Conservation (phyloP, 1,140 invertebrate species). For the Macrostomum lignano region DNA sequence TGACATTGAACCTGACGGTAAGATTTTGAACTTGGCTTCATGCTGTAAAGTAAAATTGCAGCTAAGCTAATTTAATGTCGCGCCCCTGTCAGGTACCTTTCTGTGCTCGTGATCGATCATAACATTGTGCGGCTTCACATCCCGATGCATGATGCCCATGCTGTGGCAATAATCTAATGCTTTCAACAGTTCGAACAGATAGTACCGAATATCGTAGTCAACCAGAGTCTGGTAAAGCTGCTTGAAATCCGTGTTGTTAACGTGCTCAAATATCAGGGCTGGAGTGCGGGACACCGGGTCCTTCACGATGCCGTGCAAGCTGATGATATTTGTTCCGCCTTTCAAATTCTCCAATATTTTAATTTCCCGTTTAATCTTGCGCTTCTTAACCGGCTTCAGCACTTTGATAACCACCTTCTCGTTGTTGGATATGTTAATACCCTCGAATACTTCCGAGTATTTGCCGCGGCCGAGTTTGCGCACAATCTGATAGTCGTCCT, state of each 20-base stretch:
- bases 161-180: constrained; percentile 97
- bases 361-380: constrained; percentile 99
- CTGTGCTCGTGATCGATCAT: constrained; percentile 99
- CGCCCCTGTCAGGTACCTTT: constrained; percentile 31
- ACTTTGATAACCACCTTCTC: constrained; percentile 99
- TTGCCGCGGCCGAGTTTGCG: constrained; percentile 92
- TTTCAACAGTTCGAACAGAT: constrained; percentile 63
- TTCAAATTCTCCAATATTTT: constrained; percentile 98
- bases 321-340: constrained; percentile 95
- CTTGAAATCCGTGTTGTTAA: constrained; percentile 99
- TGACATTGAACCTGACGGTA: no score
- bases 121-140: constrained; percentile 90
- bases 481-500: constrained; percentile 95
- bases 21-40: no score
- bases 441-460: constrained; percentile 99
- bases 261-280: constrained; percentile 96
- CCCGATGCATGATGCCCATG: constrained; percentile 99
- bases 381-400: constrained; percentile 91
- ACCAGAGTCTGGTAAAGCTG: constrained; percentile 94
- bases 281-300: constrained; percentile 82
- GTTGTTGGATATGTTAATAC: constrained; percentile 86
- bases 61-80: background rate
- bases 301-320: constrained; percentile 87
- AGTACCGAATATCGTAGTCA: constrained; percentile 93
- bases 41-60: constrained; percentile 14